phyloP scores from a whole-genome alignment of 2,113 vertebrate species.

The Paramormyrops kingsleyae region DNA sequence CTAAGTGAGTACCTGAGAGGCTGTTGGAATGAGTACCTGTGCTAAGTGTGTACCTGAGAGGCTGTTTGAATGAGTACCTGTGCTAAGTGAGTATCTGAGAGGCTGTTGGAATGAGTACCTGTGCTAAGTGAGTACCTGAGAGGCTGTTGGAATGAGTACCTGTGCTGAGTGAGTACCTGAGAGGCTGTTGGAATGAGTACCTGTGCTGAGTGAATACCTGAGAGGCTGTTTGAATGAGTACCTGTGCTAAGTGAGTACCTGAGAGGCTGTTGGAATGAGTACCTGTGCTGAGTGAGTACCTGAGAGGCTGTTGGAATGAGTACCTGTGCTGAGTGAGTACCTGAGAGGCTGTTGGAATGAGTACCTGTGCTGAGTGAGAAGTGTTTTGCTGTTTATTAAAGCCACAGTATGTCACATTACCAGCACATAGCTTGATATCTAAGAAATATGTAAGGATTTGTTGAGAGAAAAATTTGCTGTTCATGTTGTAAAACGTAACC shows the following conservation, averaged over 20 bases:
- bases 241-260: neutral
- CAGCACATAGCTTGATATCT: neutral
- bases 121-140: neutral
- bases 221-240: neutral
- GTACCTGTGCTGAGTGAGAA: neutral
- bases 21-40: neutral
- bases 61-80: neutral
- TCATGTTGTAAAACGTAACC: neutral
- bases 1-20: neutral
- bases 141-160: neutral
- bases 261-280: neutral
- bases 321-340: too few species aligned
- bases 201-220: neutral
- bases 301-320: too few species aligned
- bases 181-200: neutral
- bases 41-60: neutral
- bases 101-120: neutral
- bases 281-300: too few species aligned
- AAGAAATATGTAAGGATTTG: neutral
- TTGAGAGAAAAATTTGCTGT: neutral
- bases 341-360: too few species aligned
- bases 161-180: neutral
- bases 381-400: neutral
- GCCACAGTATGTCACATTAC: neutral
- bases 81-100: neutral